phyloP scores from a whole-genome alignment of 2,113 vertebrate genomes.

The Heliornis fulica region DNA sequence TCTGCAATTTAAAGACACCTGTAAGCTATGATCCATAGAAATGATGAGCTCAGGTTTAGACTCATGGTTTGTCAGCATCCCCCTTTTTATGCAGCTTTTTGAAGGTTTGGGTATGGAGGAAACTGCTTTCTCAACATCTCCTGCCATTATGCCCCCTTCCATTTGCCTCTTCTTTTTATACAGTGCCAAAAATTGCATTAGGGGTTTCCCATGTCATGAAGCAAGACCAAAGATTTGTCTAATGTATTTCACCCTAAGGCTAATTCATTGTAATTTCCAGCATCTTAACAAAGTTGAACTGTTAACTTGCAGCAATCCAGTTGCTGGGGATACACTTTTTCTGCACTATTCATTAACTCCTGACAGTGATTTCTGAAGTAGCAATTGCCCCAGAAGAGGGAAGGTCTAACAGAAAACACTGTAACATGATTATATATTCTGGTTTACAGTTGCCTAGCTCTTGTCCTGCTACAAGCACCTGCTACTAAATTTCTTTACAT shows the following conservation, averaged over 20 bases:
- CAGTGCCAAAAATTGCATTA: constrained; percentile 26
- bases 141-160: background rate
- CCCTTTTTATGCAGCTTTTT: background rate
- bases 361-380: background rate
- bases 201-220: background rate
- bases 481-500: background rate
- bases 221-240: background rate
- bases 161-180: background rate
- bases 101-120: background rate
- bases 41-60: background rate
- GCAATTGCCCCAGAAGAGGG: background rate
- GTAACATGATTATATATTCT: background rate
- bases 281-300: background rate
- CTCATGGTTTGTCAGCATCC: background rate
- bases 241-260: constrained; percentile 35
- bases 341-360: background rate
- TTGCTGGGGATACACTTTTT: background rate
- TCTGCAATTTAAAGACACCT: background rate
- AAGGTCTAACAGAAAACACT: background rate
- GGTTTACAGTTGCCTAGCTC: background rate
- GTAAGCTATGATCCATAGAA: background rate
- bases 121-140: background rate
- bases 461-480: background rate
- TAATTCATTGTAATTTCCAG: background rate
- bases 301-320: background rate